Evolutionary conservation across 2,797 vertebrate genomes (phyloP), one percentile per base, ranked within the genome.

Genomic region (Sebastes goodei): DNA sequence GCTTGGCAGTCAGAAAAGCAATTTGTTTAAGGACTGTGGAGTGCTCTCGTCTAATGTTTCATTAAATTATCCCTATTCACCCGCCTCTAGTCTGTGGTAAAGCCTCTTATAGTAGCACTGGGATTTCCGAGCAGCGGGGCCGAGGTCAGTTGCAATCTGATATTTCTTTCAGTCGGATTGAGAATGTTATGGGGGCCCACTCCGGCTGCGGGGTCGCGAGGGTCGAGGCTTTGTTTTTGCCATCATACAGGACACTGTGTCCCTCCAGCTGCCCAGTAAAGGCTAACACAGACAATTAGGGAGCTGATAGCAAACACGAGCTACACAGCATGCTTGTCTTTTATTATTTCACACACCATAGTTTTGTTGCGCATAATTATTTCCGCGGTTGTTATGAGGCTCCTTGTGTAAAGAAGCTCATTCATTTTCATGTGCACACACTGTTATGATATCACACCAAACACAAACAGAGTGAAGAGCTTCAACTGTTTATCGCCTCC

Each of bases 1-100:
- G 85, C 88, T 81, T 77, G 83, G 82, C 91, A 90, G 85, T 85
- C 74, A 80, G 67, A 86, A 84, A 91, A 87, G 90, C 91, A 93
- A 94, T 94, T 94, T 94, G 91, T 93, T 95, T 91, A 95, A 92
- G 91, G 90, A 91, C 89, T 90, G 88, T 88, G 74, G 89, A 95
- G 93, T 89, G 92, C 89, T 86, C 87, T 92, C 87, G 71, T 91
- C 92, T 92, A 92, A 94, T 93, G 90, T 94, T 95, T 95, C 91
- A 95, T 94, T 94, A 92, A 95, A 95, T 94, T 88, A 94, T 94
- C 92, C 88, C 89, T 91, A 89, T 95, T 94, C 92, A 89, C 82
- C 82, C 80, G 77, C 83, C 86, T 86, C 74, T 75, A 81, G 89
- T 88, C 89, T 86, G 82, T 80, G 82, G 87, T 82, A 94, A 95